Conservation (phyloP, 2,797 vertebrate species). For the Zalophus californianus region DNA sequence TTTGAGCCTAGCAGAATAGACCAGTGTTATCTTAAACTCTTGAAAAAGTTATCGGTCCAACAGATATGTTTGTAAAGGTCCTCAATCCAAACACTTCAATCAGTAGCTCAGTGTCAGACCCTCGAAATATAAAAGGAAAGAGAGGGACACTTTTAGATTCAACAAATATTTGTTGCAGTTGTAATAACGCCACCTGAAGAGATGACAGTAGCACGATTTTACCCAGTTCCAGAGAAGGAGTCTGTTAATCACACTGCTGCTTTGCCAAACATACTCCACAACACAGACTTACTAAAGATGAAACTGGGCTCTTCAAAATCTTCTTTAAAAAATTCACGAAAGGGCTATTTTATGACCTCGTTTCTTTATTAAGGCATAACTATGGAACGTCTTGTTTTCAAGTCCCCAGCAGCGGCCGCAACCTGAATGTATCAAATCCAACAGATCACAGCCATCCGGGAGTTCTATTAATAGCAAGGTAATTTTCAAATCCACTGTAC, state of each 20-base stretch:
- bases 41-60: not conserved
- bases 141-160: not conserved
- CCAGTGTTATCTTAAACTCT: constrained; percentile 42
- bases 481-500: constrained; percentile 70
- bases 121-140: constrained; percentile 48
- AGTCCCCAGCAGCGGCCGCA: constrained; percentile 64
- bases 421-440: constrained; percentile 64
- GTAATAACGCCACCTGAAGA: not conserved
- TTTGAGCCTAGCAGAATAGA: constrained; percentile 23
- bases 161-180: not conserved
- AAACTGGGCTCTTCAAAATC: constrained; percentile 37
- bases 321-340: constrained; percentile 49
- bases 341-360: constrained; percentile 65
- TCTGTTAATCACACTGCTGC: not conserved
- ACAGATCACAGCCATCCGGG: constrained; percentile 58
- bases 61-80: not conserved
- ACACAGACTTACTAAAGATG: constrained; percentile 26
- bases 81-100: constrained; percentile 21
- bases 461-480: constrained; percentile 77
- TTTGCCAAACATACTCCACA: not conserved
- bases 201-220: not conserved
- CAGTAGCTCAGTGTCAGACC: not conserved
- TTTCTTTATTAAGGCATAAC: constrained; percentile 69
- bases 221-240: constrained; percentile 28
- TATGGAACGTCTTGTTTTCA: constrained; percentile 64